Evolutionary conservation across 2,113 vertebrate genomes (phyloP), one percentile per base, ranked within the genome.

Genomic region (Syrmaticus mikado): DNA sequence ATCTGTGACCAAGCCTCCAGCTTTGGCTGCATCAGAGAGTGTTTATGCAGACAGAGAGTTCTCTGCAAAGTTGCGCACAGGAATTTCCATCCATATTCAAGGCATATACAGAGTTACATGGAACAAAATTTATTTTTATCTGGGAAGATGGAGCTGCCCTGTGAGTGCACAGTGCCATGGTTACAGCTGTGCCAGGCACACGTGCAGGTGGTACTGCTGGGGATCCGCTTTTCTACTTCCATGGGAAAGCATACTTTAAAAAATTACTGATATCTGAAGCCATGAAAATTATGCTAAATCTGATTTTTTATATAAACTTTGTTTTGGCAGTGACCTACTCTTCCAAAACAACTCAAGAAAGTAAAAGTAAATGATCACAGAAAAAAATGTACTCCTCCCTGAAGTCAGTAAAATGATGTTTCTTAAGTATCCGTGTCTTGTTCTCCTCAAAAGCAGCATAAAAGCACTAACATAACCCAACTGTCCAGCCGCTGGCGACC

Each of bases 81-180:
- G 34, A 79, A 67, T 78, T 65, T 67, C 64, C 68, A 38, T 80
- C 82, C 41, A 36, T 40, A 81, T 85, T 80, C 76, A 64, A 74
- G 48, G 36, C 72, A 34, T 72, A 87, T 22, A 88, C 68, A 87
- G 25, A 87, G 75, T 92, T 75, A 67, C 43, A 72, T 34, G 57
- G 72, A 91, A 87, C 74, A 4, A 80, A 62, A 90, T 80, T 89
- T 90, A 64, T 85, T 89, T 94, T 94, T 83, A 67, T 85, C 72
- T 1, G 16, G 57, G 38, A 62, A 55, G 68, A 55, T 8, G 61
- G 72, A 95, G 55, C 82, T 94, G 70, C 66, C 36, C 57, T 40
- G 50, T 38, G 46, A 92, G 41, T 4, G 38, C 43, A 67, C 36
- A 74, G 67, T 60, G 80, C 52, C 15, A 3, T 1, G 2, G 64